A percentile compares a stretch with the other conserved stretches of the same genome.
phyloP scores from a whole-genome alignment of 1,140 invertebrate genomes.

The Agraylea sexmaculata region DNA sequence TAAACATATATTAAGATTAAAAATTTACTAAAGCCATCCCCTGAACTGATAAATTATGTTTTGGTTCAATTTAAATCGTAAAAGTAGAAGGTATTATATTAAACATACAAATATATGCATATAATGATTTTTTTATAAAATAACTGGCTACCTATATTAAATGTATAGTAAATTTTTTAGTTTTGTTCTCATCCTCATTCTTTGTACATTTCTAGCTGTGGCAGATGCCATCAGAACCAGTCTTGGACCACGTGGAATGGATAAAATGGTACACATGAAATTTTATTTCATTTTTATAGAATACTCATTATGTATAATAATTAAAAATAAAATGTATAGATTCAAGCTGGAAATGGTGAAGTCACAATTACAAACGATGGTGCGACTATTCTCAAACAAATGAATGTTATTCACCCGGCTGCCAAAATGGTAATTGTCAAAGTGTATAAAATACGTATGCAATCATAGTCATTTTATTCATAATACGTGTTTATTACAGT shows the following conservation, averaged over 20 bases:
- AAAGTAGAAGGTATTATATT: conserved; percentile 2
- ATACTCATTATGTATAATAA: neutral
- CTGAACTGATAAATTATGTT: conserved; percentile 3
- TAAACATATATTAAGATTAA: conserved; percentile 22
- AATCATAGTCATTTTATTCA: neutral
- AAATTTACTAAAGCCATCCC: neutral
- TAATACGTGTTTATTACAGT: conserved; percentile 41
- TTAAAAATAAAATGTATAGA: conserved; percentile 43
- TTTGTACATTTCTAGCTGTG: conserved; percentile 86
- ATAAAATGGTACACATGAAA: conserved; percentile 86
- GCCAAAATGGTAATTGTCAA: conserved; percentile 87
- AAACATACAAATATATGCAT: neutral
- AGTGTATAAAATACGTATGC: neutral
- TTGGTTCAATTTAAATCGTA: conserved; percentile 6
- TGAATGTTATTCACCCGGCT: conserved; percentile 97
- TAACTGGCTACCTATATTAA: conserved; percentile 10
- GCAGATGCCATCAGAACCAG: conserved; percentile 97
- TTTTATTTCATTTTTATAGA: neutral
- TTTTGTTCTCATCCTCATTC: too few relatives aligned
- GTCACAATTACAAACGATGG: conserved; percentile 99
- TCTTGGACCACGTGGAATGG: conserved; percentile 97
- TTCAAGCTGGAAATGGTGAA: conserved; percentile 93
- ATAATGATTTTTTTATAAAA: conserved; percentile 15
- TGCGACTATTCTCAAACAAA: conserved; percentile 97
- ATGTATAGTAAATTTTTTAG: conserved; percentile 19